Conservation (phyloP, 2,888 invertebrate species). For the Drosophila paramelanica region DNA sequence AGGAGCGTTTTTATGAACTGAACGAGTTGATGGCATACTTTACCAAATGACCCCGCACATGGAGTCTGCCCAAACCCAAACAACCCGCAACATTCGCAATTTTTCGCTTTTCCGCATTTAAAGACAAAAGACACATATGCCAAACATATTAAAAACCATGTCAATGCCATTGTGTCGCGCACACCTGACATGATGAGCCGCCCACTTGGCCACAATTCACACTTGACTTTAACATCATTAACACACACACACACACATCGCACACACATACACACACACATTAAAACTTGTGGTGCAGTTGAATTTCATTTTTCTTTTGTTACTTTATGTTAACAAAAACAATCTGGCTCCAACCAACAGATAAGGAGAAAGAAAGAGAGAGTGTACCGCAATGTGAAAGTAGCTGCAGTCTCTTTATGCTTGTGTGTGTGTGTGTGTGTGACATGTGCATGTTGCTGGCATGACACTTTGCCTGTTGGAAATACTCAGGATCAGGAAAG, state of each 20-base stretch:
- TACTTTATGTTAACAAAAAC: slow-evolving; percentile 49
- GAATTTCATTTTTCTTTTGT: slow-evolving; percentile 32
- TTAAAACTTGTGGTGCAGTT: slow-evolving; percentile 26
- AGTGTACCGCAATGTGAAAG: slow-evolving; percentile 1
- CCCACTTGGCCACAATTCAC: slow-evolving; percentile 69
- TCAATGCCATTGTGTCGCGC: slow-evolving; percentile 52
- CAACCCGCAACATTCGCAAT: background rate
- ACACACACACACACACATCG: slow-evolving; percentile 43
- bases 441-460: slow-evolving; percentile 68
- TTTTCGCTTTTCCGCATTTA: slow-evolving; percentile 32
- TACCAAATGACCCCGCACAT: slow-evolving; percentile 2
- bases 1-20: slow-evolving; percentile 42
- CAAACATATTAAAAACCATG: slow-evolving; percentile 67
- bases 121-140: slow-evolving; percentile 59
- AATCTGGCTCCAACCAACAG: slow-evolving; percentile 35
- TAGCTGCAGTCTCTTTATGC: slow-evolving; percentile 11
- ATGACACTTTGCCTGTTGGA: slow-evolving; percentile 71
- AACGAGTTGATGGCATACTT: slow-evolving; percentile 41
- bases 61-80: background rate
- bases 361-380: slow-evolving; percentile 2
- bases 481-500: slow-evolving; percentile 48
- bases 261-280: slow-evolving; percentile 41
- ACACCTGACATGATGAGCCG: slow-evolving; percentile 14
- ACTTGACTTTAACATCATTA: slow-evolving; percentile 80
- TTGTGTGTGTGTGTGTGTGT: slow-evolving; percentile 34